Evolutionary conservation across 2,113 vertebrate genomes (phyloP).

Genomic region (Cygnus buccinator): DNA sequence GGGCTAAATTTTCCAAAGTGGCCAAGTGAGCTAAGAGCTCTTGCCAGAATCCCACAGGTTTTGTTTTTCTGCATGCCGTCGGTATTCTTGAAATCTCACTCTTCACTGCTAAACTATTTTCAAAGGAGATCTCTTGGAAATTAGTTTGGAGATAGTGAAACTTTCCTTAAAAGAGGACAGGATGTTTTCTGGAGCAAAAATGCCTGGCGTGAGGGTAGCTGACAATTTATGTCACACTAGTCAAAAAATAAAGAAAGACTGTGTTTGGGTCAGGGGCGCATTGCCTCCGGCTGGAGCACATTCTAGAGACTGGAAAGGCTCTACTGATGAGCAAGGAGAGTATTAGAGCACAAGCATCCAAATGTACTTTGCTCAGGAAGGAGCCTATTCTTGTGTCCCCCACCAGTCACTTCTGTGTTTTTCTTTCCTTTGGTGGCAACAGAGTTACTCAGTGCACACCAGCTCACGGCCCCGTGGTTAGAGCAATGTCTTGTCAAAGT

Average conservation of each 20-base stretch:
- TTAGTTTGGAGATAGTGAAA: neutral
- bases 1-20: neutral
- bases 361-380: neutral
- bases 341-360: neutral
- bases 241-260: neutral
- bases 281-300: neutral
- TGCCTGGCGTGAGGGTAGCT: neutral
- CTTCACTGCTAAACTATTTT: neutral
- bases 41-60: neutral
- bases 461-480: neutral
- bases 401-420: neutral
- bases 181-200: neutral
- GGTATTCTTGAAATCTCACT: neutral
- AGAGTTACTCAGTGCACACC: neutral
- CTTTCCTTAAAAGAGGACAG: neutral
- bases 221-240: neutral
- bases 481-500: neutral
- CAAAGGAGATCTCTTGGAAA: neutral
- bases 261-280: accelerated
- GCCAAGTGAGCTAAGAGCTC: neutral
- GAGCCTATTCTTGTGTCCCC: neutral
- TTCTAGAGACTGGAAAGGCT: neutral
- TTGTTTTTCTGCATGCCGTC: neutral
- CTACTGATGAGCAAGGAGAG: neutral
- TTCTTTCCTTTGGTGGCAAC: neutral